Base-by-base conservation (phyloP, 53 echinoderm and acorn worm species). In the Arbacia lixula region DNA sequence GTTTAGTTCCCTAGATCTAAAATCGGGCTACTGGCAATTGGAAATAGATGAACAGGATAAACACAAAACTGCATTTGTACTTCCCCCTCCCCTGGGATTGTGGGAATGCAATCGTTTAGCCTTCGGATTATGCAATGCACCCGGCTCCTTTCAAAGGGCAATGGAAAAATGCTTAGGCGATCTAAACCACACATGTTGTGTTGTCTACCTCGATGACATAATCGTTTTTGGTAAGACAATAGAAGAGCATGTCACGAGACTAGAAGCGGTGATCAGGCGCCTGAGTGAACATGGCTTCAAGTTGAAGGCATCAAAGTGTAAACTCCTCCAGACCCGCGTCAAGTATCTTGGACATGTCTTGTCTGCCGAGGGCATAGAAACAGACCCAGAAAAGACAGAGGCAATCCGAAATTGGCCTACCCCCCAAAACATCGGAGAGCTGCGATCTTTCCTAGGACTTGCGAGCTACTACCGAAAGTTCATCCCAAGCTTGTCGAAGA, bases 391-490 rank as follows among this genome's bases (percentile, higher is more conserved):
- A 16, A 86, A 90, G 72, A 63, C 49, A 49, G 83, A 90, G 3
- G 66, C 84, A 2, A 30, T 92, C 4, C 29, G 54, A 16, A 71
- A 46, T 21, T 92, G 93, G 89, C 90, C 87, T 19, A 55, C 35
- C 0, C 89, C 93, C 1, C 22, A 41, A 19, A 69, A 66, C 29
- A 75, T 60, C 8, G 84, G 84, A 31, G 84, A 92, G 14, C 4
- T 89, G 6, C 19, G 89, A 6, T 72, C 83, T 14, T 90, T 92
- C 71, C 25, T 92, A 35, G 87, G 89, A 2, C 36, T 92, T 10
- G 83, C 89, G 3, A 86, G 84, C 21, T 90, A 87, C n/a, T 89
- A 92, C 61, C 6, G 84, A 20, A 71, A 65, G 17, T 89, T 92
- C 41, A 46, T 92, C 19, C 71, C 86, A 16, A 73, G 39, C 12